Evolutionary conservation across 2,113 vertebrate species (phyloP), one percentile per base, ranked within the genome.

Genomic region (Tenrec ecaudatus): DNA sequence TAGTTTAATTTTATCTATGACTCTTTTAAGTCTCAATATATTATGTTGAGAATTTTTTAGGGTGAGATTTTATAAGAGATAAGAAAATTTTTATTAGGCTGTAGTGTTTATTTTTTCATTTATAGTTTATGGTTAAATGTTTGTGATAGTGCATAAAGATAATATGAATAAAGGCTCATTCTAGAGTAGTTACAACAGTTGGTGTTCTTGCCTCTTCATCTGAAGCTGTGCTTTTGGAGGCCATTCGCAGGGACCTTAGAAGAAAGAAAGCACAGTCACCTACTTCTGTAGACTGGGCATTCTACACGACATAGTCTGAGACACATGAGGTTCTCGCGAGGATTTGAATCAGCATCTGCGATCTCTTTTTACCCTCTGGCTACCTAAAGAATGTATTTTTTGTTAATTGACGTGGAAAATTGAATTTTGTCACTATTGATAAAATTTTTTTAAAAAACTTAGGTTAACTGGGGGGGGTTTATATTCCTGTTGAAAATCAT

Each of bases 41-140:
- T 1, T 80, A 19, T 89, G 23, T 58, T 80, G 85, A 23, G 40
- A 88, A 43, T 80, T 40, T 92, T 85, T 81, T 69, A 88, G 36
- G 36, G 17, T 86, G 91, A 57, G 40, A 40, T 40, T 40, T 40
- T 83, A 62, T 92, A 40, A 68, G 22, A 84, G 29, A 66, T 23
- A 1, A 80, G 77, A 79, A 82, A 60, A 31, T 89, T 40, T 79
- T 29, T 89, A 19, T 11, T 20, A 58, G 9, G 53, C 25, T 81
- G 1, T 78, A 33, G n/a, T 79, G 33, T 89, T 53, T 87, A 79
- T 76, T 92, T 82, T 94, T 95, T 94, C 7, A 73, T 88, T 87
- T 84, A 40, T 40, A 90, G 19, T 64, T 95, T 89, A 76, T 36
- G 80, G 89, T 80, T 76, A 77, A 83, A 76, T 73, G 27, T 85